Percentiles rank a stretch among this genome's conserved stretches.
Evolutionary conservation across 2,113 vertebrate genomes (phyloP).

Genomic region (Agapornis roseicollis): DNA sequence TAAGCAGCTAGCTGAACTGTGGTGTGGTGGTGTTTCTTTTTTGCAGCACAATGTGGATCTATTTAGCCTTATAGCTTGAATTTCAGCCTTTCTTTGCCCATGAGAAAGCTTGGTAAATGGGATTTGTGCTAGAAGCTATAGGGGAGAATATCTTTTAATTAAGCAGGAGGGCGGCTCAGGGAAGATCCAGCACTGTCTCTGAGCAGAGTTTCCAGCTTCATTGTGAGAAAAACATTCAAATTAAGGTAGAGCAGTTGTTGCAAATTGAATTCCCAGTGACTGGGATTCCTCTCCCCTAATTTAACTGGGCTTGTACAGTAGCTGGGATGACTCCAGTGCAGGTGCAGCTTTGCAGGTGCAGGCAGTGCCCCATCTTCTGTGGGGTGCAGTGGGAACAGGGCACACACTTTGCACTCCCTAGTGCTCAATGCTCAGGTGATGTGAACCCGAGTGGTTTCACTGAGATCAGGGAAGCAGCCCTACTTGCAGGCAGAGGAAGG

Average conservation of each 20-base stretch:
- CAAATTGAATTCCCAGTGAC: neutral
- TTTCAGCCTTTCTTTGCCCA: conserved; percentile 56
- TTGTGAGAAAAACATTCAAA: neutral
- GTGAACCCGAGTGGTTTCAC: rapidly evolving
- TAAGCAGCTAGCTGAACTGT: conserved; percentile 55
- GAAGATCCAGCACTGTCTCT: neutral
- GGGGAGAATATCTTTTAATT: conserved; percentile 57
- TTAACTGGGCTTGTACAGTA: neutral
- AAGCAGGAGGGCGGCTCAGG: conserved; percentile 36
- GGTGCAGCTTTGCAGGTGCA: neutral
- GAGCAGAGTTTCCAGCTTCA: neutral
- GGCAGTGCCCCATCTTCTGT: rapidly evolving
- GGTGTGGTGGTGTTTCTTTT: neutral
- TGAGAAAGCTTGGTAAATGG: conserved; percentile 56
- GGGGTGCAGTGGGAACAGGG: neutral
- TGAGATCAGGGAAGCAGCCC: rapidly evolving
- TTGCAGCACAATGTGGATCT: conserved; percentile 50
- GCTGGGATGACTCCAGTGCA: rapidly evolving
- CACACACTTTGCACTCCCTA: neutral
- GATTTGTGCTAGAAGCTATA: conserved; percentile 36
- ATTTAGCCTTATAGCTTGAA: conserved; percentile 56
- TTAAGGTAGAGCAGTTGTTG: neutral
- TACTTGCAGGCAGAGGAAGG: neutral
- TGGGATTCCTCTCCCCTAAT: rapidly evolving
- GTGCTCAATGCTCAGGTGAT: rapidly evolving